Conservation (phyloP, 2,888 invertebrate species). For the Aspidiotus rigidus region DNA sequence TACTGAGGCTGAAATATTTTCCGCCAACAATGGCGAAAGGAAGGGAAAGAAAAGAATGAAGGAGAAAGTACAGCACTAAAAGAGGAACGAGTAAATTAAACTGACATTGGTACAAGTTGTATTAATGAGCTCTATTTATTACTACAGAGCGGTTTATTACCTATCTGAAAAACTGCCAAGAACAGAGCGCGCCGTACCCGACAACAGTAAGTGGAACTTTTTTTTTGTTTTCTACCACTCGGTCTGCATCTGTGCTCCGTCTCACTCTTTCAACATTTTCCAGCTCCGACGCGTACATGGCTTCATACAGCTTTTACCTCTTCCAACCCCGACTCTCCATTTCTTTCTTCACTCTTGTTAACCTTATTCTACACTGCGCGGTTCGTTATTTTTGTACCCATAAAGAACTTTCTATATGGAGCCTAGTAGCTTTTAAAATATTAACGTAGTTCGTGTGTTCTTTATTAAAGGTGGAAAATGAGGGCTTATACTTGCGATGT, state of each 20-base stretch:
- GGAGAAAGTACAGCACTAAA: background rate
- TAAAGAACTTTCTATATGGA: background rate
- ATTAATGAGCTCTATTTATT: constrained; percentile 8
- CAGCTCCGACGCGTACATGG: background rate
- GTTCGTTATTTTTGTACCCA: background rate
- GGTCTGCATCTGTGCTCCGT: background rate
- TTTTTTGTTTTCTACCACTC: background rate
- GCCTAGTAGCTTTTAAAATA: constrained; percentile 2
- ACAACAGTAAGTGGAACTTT: constrained; percentile 4
- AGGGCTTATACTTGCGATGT: background rate
- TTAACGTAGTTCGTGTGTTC: background rate
- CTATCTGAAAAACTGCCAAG: constrained; percentile 4
- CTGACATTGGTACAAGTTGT: constrained; percentile 4
- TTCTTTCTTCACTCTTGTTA: no score
- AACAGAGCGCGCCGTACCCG: constrained; percentile 4
- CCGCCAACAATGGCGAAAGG: background rate
- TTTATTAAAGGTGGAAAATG: constrained; percentile 2
- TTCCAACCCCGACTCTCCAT: no score
- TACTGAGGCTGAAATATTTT: background rate
- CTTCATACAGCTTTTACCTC: no score
- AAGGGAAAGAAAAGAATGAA: constrained; percentile 2
- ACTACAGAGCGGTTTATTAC: background rate
- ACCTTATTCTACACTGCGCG: background rate
- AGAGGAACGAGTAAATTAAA: background rate
- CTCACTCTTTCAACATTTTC: background rate